Base-by-base conservation (phyloP, 35 echinoderm and acorn worm species). In the Stichopus chloronotus region DNA sequence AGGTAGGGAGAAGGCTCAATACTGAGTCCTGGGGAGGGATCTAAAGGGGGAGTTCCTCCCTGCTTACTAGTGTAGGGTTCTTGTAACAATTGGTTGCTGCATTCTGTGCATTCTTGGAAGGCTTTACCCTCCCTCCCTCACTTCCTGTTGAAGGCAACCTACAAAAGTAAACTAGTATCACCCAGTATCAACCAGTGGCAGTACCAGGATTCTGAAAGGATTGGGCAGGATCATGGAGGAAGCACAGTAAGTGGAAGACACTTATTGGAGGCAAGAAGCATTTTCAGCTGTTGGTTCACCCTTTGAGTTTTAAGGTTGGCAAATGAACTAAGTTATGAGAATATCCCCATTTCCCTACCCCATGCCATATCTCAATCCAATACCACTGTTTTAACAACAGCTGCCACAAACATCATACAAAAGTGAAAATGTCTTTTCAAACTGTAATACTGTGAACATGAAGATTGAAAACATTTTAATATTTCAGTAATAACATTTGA, bases 391-490 rank as follows among this genome's bases (percentile, higher is more conserved):
- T 22, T 25, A 77, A 77, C 72, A 22, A 25, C 7, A 77, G 25
- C 30, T 43, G 30, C 30, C 30, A 43, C 30, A 43, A 43, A 43
- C 30, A 43, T 43, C 30, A 43, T 43, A 43, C 30, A 43, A 43
- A 43, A 43, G 30, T 43, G 30, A 43, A 43, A 43, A 43, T 43
- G 30, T 43, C 30, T 43, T 43, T 43, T 43, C 30, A 43, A 43
- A 43, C 30, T 43, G 30, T 43, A 43, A 43, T 43, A 43, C 30
- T 77, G 19, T 7, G 9, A 77, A 77, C 17, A 77, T 77, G 72
- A 77, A 77, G 72, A 77, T 77, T 77, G 72, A 77, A 22, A 77
- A 77, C 72, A 77, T 77, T 77, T 77, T 77, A 77, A 77, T 25
- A 77, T 77, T 77, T 77, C 72, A 77, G 25, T 25, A 77, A 77